These are phyloP conservation scores for Misgurnus mizolepis DNA, from an alignment of 2,113 vertebrate species.

Conservation along the genomic window DNA sequence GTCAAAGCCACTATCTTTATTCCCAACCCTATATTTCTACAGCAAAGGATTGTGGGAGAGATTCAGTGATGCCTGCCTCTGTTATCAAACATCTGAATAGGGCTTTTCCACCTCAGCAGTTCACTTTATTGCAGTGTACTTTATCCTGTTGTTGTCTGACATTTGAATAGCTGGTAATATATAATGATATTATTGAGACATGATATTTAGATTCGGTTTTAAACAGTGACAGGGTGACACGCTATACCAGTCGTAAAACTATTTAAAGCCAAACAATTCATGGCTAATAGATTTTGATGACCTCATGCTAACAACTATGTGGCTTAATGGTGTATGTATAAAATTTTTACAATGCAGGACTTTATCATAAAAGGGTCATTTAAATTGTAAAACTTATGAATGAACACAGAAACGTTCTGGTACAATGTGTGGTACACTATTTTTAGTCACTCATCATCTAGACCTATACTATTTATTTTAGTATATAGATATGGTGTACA, in stretches of 20 bases:
- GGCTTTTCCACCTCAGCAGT: background rate
- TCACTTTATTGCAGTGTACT: background rate
- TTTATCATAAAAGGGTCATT: too few relatives aligned
- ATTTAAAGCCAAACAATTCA: background rate
- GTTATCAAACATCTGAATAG: background rate
- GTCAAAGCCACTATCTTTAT: constrained; percentile 20
- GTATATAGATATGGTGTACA: background rate
- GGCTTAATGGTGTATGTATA: too few relatives aligned
- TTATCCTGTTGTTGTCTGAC: background rate
- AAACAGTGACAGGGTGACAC: background rate
- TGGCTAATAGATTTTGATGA: too few relatives aligned
- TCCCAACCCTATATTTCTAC: constrained; percentile 27
- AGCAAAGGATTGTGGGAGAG: constrained; percentile 27
- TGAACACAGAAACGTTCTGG: too few relatives aligned
- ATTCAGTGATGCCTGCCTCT: constrained; percentile 13
- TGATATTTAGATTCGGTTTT: background rate
- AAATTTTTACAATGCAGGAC: background rate
- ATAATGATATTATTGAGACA: background rate
- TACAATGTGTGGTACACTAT: too few relatives aligned
- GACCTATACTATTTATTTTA: background rate
- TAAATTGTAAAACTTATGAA: too few relatives aligned
- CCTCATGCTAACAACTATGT: too few relatives aligned
- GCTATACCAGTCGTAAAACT: background rate
- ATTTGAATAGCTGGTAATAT: constrained; percentile 9
- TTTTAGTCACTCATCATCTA: too few relatives aligned